These are phyloP conservation scores for Mythimna impura DNA, from an alignment of 2,888 invertebrate species.

Conservation along the genomic window DNA sequence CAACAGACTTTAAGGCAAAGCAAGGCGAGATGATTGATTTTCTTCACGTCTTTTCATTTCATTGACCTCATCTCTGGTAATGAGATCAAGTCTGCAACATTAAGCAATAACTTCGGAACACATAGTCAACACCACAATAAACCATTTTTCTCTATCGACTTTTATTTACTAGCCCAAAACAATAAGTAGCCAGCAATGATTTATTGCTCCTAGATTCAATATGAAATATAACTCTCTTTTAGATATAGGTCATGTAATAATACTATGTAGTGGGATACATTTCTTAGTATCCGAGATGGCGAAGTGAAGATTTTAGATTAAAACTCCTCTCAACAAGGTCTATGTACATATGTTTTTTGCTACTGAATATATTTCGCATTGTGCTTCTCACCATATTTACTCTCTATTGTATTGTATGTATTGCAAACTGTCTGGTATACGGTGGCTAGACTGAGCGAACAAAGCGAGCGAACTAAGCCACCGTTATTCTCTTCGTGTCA, in stretches of 20 bases:
- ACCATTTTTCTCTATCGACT: conserved; percentile 50
- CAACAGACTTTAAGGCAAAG: not conserved
- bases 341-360: no score
- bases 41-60: conserved; percentile 11
- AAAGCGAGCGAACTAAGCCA: no score
- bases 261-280: conserved; percentile 10
- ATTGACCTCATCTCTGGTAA: conserved; percentile 14
- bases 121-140: conserved; percentile 9
- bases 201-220: conserved; percentile 38
- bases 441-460: no score
- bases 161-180: conserved; percentile 47
- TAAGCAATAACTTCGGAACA: conserved; percentile 33
- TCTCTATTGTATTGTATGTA: no score
- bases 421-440: no score
- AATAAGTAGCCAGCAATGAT: conserved; percentile 42
- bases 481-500: no score
- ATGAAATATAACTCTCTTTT: conserved; percentile 30
- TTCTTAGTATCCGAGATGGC: not conserved
- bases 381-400: no score
- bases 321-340: no score
- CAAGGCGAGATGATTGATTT: conserved; percentile 12
- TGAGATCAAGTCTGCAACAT: conserved; percentile 43
- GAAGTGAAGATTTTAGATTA: not conserved
- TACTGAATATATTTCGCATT: no score
- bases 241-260: conserved; percentile 18